Conservation (phyloP, 2,797 vertebrate genomes). For the Neosilurus hyrtlii region DNA sequence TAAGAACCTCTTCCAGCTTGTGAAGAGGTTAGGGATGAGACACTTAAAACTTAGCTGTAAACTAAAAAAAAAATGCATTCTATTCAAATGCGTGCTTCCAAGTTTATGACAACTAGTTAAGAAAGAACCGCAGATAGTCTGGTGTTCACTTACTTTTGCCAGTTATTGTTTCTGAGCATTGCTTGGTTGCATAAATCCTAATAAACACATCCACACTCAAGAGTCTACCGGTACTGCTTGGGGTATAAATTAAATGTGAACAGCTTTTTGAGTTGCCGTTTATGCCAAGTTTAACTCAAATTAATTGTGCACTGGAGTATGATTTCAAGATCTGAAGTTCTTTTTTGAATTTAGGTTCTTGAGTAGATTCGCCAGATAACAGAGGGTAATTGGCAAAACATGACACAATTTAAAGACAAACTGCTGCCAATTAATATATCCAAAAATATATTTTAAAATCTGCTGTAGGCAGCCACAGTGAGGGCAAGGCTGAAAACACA, state of each 20-base stretch:
- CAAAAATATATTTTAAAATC: not conserved
- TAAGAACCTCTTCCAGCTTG: not conserved
- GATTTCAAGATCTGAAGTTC: not conserved
- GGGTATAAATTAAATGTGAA: not conserved
- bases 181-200: not conserved
- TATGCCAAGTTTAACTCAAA: not conserved
- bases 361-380: not conserved
- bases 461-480: not conserved
- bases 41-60: not conserved
- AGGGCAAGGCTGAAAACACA: not conserved
- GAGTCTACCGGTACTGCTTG: no score
- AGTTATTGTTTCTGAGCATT: not conserved
- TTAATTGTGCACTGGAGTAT: not conserved
- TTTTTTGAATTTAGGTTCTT: not conserved
- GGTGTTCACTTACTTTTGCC: not conserved
- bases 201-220: not conserved
- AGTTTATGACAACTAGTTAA: not conserved
- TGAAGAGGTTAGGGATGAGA: not conserved
- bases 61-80: not conserved
- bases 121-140: not conserved
- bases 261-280: not conserved
- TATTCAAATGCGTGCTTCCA: not conserved
- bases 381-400: not conserved
- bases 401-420: conserved; percentile 8
- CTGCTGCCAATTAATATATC: not conserved